Percentiles rank a stretch among this genome's conserved stretches.
phyloP scores from a whole-genome alignment of 2,113 vertebrate species.

The Xiphorhynchus elegans region DNA sequence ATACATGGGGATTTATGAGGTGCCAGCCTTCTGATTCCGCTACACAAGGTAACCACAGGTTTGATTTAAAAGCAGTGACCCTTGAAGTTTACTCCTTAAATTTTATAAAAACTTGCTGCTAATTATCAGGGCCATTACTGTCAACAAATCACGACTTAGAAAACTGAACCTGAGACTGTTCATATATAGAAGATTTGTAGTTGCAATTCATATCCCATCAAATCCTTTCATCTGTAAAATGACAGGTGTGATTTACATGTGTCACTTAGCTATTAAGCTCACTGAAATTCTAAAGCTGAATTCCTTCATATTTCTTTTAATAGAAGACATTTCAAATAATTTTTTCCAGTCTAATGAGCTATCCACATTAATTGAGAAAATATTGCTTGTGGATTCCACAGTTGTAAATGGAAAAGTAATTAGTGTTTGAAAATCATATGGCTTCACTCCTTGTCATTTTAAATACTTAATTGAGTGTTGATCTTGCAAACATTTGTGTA shows the following conservation, averaged over 20 bases:
- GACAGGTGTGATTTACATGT: slow-evolving; percentile 24
- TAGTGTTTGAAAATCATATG: slow-evolving; percentile 34
- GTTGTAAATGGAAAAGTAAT: slow-evolving; percentile 28
- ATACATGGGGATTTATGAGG: slow-evolving; percentile 37
- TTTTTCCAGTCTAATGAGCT: background rate
- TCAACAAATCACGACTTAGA: slow-evolving; percentile 25
- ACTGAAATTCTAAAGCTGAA: slow-evolving; percentile 17
- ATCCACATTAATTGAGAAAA: slow-evolving; percentile 25
- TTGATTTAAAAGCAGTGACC: slow-evolving; percentile 55
- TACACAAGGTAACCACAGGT: background rate
- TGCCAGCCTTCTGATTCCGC: background rate
- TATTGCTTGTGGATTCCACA: background rate
- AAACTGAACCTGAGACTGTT: background rate
- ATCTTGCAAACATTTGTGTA: slow-evolving; percentile 3
- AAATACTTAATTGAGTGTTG: slow-evolving; percentile 9
- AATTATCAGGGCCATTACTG: slow-evolving; percentile 44
- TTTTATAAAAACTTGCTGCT: slow-evolving; percentile 41
- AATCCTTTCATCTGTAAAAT: slow-evolving; percentile 52
- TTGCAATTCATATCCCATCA: slow-evolving; percentile 24
- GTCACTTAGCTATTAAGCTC: slow-evolving; percentile 21
- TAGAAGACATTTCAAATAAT: background rate
- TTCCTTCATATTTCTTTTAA: slow-evolving; percentile 16
- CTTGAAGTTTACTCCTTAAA: slow-evolving; percentile 21
- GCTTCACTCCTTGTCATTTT: background rate
- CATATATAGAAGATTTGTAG: slow-evolving; percentile 26